These are phyloP conservation scores for Idaea dimidiata DNA, from an alignment of 2,888 invertebrate genomes.

Conservation along the genomic window DNA sequence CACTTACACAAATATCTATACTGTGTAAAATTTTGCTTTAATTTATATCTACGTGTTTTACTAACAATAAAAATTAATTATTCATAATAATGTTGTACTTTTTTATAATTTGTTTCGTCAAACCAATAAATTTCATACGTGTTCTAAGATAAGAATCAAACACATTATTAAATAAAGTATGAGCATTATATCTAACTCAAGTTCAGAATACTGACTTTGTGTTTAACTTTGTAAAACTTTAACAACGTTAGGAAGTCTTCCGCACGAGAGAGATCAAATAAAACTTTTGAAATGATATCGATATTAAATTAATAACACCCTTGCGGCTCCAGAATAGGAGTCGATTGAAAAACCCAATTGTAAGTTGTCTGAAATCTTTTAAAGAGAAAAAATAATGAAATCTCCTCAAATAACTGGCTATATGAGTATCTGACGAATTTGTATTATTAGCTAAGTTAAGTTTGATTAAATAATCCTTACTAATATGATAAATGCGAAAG, in stretches of 20 bases:
- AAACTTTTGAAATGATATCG: neutral
- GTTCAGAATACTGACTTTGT: neutral
- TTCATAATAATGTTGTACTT: too few relatives aligned
- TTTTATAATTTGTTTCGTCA: too few relatives aligned
- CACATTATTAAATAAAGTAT: neutral
- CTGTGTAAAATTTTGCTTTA: too few relatives aligned
- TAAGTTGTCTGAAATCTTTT: neutral
- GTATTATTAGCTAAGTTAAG: neutral
- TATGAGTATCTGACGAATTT: neutral
- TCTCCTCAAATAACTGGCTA: neutral
- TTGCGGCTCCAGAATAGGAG: neutral
- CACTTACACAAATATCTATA: too few relatives aligned
- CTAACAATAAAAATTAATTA: too few relatives aligned
- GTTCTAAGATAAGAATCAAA: neutral
- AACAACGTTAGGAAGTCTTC: neutral
- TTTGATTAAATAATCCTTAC: too few relatives aligned
- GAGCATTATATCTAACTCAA: neutral
- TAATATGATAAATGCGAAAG: too few relatives aligned
- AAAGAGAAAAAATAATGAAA: neutral
- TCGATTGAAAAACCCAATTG: neutral
- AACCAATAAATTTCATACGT: neutral
- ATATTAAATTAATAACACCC: slow-evolving; percentile 1
- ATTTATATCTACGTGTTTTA: too few relatives aligned
- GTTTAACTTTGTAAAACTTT: neutral
- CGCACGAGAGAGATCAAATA: neutral